Conservation (phyloP, 2,113 vertebrate species). For the Opisthocomus hoazin region DNA sequence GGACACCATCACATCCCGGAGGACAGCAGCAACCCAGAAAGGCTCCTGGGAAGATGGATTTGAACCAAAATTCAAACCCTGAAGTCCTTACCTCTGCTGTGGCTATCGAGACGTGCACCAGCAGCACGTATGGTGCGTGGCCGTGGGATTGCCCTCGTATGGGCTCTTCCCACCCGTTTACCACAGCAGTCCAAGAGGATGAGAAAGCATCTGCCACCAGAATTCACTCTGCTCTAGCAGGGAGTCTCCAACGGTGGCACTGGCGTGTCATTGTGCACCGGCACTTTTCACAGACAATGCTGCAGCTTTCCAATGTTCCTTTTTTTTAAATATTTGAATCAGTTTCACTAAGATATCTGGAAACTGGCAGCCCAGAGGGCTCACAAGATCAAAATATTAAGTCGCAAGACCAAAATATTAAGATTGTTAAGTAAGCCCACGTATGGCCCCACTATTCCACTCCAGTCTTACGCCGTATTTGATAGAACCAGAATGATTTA, state of each 20-base stretch:
- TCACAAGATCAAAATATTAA: fast-evolving
- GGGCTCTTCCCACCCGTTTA: background rate
- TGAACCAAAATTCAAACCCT: background rate
- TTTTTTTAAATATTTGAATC: background rate
- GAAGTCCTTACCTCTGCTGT: background rate
- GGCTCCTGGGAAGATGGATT: background rate
- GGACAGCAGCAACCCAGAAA: background rate
- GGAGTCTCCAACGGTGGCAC: fast-evolving
- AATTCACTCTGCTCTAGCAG: background rate
- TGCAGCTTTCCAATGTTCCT: fast-evolving
- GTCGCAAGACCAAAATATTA: fast-evolving
- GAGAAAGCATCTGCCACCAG: background rate
- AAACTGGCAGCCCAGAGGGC: background rate
- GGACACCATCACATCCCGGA: fast-evolving
- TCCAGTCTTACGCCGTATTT: fast-evolving
- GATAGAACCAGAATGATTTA: background rate
- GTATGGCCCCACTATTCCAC: background rate
- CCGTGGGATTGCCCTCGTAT: background rate
- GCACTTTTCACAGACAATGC: background rate
- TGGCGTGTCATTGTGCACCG: fast-evolving
- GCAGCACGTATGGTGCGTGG: fast-evolving
- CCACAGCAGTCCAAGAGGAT: background rate
- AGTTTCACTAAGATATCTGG: background rate
- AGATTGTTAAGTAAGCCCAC: background rate
- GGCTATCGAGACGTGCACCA: background rate